These are phyloP conservation scores for Hippopotamus amphibius DNA, from an alignment of 2,113 vertebrate species.

Conservation along the genomic window DNA sequence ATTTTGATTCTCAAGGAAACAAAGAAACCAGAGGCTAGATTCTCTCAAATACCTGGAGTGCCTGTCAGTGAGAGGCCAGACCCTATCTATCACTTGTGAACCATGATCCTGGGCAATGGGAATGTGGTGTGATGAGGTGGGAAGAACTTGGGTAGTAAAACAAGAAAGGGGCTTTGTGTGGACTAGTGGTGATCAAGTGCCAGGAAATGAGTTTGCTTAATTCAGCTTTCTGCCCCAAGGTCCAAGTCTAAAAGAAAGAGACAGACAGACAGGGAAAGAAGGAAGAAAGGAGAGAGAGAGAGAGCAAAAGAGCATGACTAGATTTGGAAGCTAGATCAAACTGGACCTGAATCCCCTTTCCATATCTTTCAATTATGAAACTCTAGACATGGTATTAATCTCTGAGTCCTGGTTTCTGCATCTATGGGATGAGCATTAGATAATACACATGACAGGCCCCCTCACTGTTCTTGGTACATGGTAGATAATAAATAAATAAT, in stretches of 20 bases:
- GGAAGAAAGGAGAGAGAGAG: no score
- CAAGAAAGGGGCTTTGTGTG: not conserved
- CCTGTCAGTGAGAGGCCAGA: not conserved
- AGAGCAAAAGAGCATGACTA: no score
- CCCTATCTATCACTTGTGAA: not conserved
- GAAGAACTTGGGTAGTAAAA: not conserved
- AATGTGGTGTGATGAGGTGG: not conserved
- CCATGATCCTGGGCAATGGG: not conserved
- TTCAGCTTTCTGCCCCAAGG: not conserved
- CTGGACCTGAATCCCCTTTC: not conserved
- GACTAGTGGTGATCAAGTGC: not conserved
- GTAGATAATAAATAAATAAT: not conserved
- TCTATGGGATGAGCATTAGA: not conserved
- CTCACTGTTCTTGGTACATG: not conserved
- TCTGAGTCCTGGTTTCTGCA: not conserved
- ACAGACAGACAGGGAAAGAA: not conserved
- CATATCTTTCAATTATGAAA: not conserved
- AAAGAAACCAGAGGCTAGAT: constrained; percentile 19
- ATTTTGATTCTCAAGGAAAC: constrained; percentile 35
- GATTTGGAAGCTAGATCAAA: constrained; percentile 1
- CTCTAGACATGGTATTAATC: not conserved
- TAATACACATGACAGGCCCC: not conserved
- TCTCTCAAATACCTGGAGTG: not conserved
- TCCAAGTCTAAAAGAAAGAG: not conserved
- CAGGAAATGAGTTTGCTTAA: not conserved